These are phyloP conservation scores for Trichonephila clavata DNA, from an alignment of 1,140 invertebrate genomes.

Conservation along the genomic window DNA sequence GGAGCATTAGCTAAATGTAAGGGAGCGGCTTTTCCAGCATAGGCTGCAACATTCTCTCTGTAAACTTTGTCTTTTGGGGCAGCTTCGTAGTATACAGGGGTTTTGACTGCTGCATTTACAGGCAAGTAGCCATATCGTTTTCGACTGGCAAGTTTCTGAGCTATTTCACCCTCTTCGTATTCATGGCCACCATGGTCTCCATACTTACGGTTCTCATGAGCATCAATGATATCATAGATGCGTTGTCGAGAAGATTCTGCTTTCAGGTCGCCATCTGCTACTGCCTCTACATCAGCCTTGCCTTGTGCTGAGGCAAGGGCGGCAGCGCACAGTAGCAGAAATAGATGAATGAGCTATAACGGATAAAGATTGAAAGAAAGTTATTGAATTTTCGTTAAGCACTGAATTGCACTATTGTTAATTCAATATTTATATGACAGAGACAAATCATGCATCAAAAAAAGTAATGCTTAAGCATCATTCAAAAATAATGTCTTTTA, in stretches of 20 bases:
- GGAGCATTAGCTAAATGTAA: neutral
- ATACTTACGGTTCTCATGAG: constrained; percentile 45
- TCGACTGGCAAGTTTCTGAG: neutral
- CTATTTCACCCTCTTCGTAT: constrained; percentile 58
- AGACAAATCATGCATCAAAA: too few species aligned
- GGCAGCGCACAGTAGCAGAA: neutral
- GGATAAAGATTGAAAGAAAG: neutral
- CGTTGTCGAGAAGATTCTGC: constrained; percentile 16
- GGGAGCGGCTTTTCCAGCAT: constrained; percentile 41
- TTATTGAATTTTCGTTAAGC: too few species aligned
- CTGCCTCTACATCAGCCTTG: neutral
- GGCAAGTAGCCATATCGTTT: constrained; percentile 37
- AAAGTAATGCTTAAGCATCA: too few species aligned
- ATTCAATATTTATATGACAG: too few species aligned
- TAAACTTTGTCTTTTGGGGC: constrained; percentile 41
- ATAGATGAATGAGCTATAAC: neutral
- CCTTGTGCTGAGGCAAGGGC: neutral
- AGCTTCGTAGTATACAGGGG: constrained; percentile 17
- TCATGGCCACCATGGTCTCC: constrained; percentile 66
- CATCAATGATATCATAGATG: constrained; percentile 52
- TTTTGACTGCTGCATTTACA: neutral
- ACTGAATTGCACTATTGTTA: too few species aligned
- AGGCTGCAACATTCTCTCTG: constrained; percentile 53
- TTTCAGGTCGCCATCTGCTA: neutral
- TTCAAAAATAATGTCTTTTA: too few species aligned